A percentile compares a stretch with the other conserved stretches of the same genome.
Conservation (phyloP, 2,113 vertebrate genomes). For the Vanacampus margaritifer region DNA sequence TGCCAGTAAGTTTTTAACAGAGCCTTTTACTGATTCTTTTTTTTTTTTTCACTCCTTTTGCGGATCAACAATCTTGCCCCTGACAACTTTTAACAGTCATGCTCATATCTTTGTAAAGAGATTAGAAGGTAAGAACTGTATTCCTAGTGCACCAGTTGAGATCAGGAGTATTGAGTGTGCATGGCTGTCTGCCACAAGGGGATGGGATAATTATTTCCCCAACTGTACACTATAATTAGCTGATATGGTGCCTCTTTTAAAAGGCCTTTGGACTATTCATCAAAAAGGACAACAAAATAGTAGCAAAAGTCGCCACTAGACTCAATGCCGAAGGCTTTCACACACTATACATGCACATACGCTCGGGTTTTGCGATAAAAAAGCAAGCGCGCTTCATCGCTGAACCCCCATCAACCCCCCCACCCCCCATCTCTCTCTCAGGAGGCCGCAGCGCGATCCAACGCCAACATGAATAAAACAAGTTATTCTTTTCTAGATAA, state of each 20-base stretch:
- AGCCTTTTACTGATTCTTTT: too few relatives aligned
- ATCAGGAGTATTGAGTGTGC: not conserved
- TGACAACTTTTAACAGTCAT: not conserved
- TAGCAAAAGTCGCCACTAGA: not conserved
- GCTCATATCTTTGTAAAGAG: not conserved
- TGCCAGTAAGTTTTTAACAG: too few relatives aligned
- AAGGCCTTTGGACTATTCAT: not conserved
- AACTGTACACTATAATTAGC: not conserved
- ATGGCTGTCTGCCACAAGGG: not conserved
- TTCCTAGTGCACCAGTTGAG: not conserved
- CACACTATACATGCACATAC: not conserved
- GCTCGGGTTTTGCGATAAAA: constrained; percentile 24
- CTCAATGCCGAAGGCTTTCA: not conserved
- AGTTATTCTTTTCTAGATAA: constrained; percentile 72
- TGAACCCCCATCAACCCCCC: constrained; percentile 52
- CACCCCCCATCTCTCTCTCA: constrained; percentile 37
- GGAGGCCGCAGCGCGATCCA: constrained; percentile 55
- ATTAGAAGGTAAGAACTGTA: not conserved
- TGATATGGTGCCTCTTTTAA: not conserved
- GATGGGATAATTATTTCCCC: not conserved
- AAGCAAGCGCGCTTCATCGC: constrained; percentile 41
- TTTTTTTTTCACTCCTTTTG: not conserved
- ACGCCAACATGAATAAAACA: constrained; percentile 72
- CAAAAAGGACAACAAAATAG: not conserved
- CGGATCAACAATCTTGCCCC: not conserved